Evolutionary conservation across 2,888 invertebrate genomes (phyloP), one percentile per base, ranked within the genome.

Genomic region (Cenopis cana): DNA sequence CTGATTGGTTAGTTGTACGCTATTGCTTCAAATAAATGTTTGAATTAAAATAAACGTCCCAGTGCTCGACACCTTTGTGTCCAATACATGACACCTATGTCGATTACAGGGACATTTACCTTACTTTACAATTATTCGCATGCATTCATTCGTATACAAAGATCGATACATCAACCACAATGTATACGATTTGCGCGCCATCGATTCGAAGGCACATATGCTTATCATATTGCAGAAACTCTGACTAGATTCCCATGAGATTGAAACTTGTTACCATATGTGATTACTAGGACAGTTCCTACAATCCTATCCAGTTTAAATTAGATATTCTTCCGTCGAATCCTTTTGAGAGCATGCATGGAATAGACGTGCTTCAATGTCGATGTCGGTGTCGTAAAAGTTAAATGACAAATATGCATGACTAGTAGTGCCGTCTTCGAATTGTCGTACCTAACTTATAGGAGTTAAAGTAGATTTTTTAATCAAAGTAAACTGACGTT

Each of bases 281-380:
- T n/a, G 60, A 60, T 60, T 11, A 60, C 24, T 46, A 10, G 46
- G 33, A 33, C 9, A 8, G 38, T 62, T 50, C 36, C 49, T 36
- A 33, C 36, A 36, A 52, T 62, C 29, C 17, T 50, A 33, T 62
- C 33, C 33, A 8, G 36, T 62, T 50, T 11, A 62, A 62, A 62
- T 52, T 12, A 20, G 12, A 20, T 20, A 52, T 62, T 62, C 50
- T 33, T 33, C 14, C 10, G 18, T 10, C 10, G 33, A 20, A 36
- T 57, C n/a, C 14, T 24, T 20, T 41, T n/a, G 12, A 20, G 54
- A 54, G 46, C 52, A 20, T 24, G 38, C 36, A 38, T 49, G 38
- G 41, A 55, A 54, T 54, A 17, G n/a, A 60, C 60, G 61, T 69
- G 49, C n/a, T 56, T 46, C 38, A 38, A 36, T 14, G 24, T 17